Base-by-base conservation (phyloP, 2,113 vertebrate genomes). In the Chlamydotis undulata region DNA sequence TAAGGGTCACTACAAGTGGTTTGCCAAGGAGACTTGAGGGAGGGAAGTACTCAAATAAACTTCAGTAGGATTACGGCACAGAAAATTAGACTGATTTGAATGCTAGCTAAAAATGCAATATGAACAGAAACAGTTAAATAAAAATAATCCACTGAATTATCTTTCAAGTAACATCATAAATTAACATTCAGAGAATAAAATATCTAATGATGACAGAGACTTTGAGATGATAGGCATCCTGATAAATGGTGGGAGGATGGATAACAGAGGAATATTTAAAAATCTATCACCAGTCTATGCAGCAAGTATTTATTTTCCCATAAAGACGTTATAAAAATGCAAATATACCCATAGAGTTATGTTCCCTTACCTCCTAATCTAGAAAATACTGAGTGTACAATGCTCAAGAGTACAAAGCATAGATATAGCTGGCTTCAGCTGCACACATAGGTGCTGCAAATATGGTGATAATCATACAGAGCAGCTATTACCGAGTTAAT, bases 201-300 rank as follows among this genome's bases (percentile, higher is more conserved):
- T 50, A 55, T 6, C 60, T 45, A 65, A 74, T 31, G 49, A 71
- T 85, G 82, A 68, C 61, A 90, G 84, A 60, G 16, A 79, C 12
- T 91, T 81, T 33, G 47, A 68, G 52, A 79, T 78, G 56, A 82
- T 65, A 95, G 19, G 17, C 56, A 82, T 47, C 16, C 9, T 68
- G 43, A 87, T 64, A 64, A 78, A 85, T 18, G 6, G 21, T 43
- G 59, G 26, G 35, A 94, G 23, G 43, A 73, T 19, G 24, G 77
- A 92, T 61, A 90, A 88, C 55, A 80, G 61, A 92, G n/a, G 26
- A 26, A 45, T 73, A 65, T 90, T 95, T 89, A 25, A 18, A 93
- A 90, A 80, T 60, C 45, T 57, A 22, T 47, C 12, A 1, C 61
- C 57, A 76, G 12, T 37, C 49, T 85, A 26, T 39, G 14, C 35